These are phyloP conservation scores for Pholis gunnellus DNA, from an alignment of 2,113 vertebrate genomes.

Conservation along the genomic window DNA sequence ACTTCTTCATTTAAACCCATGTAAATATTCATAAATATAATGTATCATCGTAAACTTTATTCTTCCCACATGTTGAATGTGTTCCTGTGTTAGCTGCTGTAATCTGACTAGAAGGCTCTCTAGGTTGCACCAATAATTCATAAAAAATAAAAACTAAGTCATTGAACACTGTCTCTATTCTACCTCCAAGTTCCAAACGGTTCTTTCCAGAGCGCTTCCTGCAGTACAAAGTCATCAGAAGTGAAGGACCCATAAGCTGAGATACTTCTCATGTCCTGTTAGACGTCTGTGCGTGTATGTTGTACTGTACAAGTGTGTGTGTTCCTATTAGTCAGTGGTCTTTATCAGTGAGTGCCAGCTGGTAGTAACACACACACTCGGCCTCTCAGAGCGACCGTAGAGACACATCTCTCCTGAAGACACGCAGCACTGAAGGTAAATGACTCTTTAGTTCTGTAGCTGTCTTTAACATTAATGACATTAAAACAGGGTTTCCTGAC, in stretches of 20 bases:
- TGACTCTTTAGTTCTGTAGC: background rate
- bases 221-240: background rate
- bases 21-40: too few species aligned
- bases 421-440: conserved; percentile 73
- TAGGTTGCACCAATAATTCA: background rate
- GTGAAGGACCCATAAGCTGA: background rate
- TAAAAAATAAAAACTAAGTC: background rate
- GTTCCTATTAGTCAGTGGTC: conserved; percentile 17
- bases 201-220: background rate
- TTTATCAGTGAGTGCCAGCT: conserved; percentile 83
- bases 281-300: background rate
- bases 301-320: background rate
- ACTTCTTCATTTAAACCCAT: too few species aligned
- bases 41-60: too few species aligned
- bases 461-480: background rate
- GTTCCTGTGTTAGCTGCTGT: background rate
- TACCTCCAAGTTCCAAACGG: background rate
- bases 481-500: background rate
- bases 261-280: background rate
- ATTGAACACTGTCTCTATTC: background rate
- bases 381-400: conserved; percentile 14
- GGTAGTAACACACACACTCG: conserved; percentile 31
- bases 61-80: background rate
- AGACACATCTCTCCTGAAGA: conserved; percentile 28
- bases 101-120: background rate